phyloP scores from a whole-genome alignment of 2,113 vertebrate genomes.

The Sinocyclocheilus grahami region DNA sequence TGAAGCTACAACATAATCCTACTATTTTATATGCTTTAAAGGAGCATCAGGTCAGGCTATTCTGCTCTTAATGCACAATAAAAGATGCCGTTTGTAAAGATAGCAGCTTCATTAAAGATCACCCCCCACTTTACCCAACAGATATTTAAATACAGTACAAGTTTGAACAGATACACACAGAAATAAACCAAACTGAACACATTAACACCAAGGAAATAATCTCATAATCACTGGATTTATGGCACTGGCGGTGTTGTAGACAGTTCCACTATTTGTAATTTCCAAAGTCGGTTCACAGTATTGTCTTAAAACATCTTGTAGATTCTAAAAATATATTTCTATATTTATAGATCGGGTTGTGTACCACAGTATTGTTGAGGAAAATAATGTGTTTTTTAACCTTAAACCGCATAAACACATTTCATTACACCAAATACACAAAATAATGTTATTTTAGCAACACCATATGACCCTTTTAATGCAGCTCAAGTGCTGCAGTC shows the following conservation, averaged over 20 bases:
- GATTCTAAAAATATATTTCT: slow-evolving; percentile 89
- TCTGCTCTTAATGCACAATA: not conserved
- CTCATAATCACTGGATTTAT: slow-evolving; percentile 82
- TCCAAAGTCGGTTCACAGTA: slow-evolving; percentile 95
- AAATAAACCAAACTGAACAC: slow-evolving; percentile 59
- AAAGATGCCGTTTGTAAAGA: slow-evolving; percentile 38
- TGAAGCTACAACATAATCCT: slow-evolving; percentile 47
- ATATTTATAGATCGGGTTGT: slow-evolving; percentile 78
- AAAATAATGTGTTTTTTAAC: no score
- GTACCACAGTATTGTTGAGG: slow-evolving; percentile 49
- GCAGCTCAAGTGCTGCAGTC: not conserved
- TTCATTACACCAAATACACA: no score
- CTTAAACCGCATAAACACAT: no score
- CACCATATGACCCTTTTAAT: no score
- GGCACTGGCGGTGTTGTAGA: slow-evolving; percentile 98
- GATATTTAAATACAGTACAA: slow-evolving; percentile 37
- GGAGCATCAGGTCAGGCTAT: not conserved
- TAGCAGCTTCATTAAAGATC: slow-evolving; percentile 49
- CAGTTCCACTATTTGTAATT: slow-evolving; percentile 88
- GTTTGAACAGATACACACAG: slow-evolving; percentile 41
- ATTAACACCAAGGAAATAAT: slow-evolving; percentile 53
- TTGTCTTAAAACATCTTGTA: slow-evolving; percentile 89
- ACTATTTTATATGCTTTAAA: not conserved
- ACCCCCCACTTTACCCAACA: slow-evolving; percentile 28
- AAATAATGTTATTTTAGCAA: no score